Base-by-base conservation (phyloP, 2,888 invertebrate genomes). In the Amaurobius ferox region DNA sequence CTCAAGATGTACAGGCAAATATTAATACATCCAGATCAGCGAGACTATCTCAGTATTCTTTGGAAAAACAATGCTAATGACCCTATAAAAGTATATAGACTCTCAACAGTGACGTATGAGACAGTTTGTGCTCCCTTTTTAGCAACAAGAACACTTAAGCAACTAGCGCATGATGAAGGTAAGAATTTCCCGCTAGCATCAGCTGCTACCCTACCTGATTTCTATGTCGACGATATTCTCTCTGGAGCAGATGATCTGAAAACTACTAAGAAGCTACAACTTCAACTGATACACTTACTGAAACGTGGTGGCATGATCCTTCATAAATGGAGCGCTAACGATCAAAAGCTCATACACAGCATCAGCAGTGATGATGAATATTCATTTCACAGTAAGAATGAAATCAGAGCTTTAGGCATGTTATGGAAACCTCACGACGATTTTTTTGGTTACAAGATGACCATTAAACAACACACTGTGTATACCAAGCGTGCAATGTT, bases 171-270 rank as follows among this genome's bases (percentile, higher is more conserved):
- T 16, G 29, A 64, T n/a, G 64, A 64, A 19, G 6, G 29, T 3
- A 30, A 30, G 29, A 64, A 7, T 9, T 64, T 29, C 23, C 64
- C 64, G 29, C 6, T 3, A 29, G 64, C 64, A 29, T n/a, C 29
- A 1, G 29, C 6, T 6, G 13, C 29, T 29, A 16, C 64, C 7
- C 2, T 29, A 29, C 6, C 28, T 1, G 29, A 64, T 13, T 29
- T 64, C 6, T 64, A 64, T 64, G 64, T 64, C 1, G 64, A 64
- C 29, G 29, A 64, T 64, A 29, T 64, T 13, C 29, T 64, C 2
- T 28, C 29, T 13, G 64, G 30, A 29, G 64, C 29, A 7, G 30
- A 29, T 29, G 6, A 11, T 64, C 6, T 16, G 6, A 30, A 64
- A 29, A 13, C 19, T 7, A 16, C 48, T 19, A 48, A 19, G 16